Evolutionary conservation across 92 coral and sea anemone genomes (phyloP).

Genomic region (Heliopora coerulea): DNA sequence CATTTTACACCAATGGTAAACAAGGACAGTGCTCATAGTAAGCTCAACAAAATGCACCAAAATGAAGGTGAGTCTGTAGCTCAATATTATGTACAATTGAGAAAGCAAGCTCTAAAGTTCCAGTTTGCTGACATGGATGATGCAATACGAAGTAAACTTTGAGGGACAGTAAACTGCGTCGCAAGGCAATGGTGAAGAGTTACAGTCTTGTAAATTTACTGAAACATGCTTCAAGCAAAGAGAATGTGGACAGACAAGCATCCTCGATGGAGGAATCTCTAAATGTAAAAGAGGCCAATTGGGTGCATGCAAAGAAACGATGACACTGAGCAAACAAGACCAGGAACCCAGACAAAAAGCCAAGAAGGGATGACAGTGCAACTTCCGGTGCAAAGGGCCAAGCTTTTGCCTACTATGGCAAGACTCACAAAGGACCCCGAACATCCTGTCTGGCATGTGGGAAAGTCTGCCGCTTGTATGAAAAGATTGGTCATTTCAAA

Average conservation of each 20-base stretch:
- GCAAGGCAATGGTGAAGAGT: constrained; percentile 50
- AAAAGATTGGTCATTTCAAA: no score
- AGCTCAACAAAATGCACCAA: no score
- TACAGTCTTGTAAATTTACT: constrained; percentile 28
- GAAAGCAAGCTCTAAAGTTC: no score
- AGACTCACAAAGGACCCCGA: constrained; percentile 18
- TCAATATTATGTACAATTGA: no score
- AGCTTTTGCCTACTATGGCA: constrained; percentile 14
- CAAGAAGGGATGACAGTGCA: no score
- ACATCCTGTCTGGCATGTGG: constrained; percentile 27
- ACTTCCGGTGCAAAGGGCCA: background rate
- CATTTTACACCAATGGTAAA: no score
- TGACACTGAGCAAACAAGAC: background rate
- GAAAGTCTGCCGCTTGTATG: no score
- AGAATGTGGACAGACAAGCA: constrained; percentile 31
- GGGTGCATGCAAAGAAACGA: constrained; percentile 3
- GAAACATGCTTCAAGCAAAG: constrained; percentile 43
- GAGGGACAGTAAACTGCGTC: constrained; percentile 35
- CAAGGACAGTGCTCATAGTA: no score
- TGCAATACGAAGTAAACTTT: constrained; percentile 42
- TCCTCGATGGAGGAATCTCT: constrained; percentile 22
- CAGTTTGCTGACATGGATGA: constrained; percentile 28
- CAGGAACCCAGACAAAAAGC: no score
- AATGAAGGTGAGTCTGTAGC: no score
- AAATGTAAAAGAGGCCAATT: background rate